Conservation (phyloP, 2,797 vertebrate genomes). For the Benthosema pterotum region DNA sequence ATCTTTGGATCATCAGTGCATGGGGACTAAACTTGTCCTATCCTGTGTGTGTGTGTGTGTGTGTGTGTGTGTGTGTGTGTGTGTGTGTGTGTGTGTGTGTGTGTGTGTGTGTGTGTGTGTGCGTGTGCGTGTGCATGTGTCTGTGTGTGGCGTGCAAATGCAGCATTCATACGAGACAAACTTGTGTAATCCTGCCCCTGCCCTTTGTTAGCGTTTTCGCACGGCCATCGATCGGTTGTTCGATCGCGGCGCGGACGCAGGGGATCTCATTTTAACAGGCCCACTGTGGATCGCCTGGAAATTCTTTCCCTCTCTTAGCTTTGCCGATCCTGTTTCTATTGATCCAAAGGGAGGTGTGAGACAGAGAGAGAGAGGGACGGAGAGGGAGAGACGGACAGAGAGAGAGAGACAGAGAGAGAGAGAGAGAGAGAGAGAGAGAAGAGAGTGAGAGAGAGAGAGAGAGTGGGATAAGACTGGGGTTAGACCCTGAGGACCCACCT, state of each 20-base stretch:
- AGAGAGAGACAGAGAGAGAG: no score
- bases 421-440: no score
- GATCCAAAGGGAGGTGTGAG: slow-evolving; percentile 49
- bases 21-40: no score
- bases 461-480: no score
- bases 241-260: not conserved
- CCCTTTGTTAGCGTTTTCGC: slow-evolving; percentile 20
- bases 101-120: slow-evolving; percentile 4
- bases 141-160: slow-evolving; percentile 5
- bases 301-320: slow-evolving; percentile 6
- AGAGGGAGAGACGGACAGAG: no score
- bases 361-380: not conserved
- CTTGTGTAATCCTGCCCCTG: slow-evolving; percentile 37
- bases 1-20: no score
- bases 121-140: not conserved
- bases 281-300: slow-evolving; percentile 13
- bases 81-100: not conserved
- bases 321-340: slow-evolving; percentile 58
- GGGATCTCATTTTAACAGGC: slow-evolving; percentile 12
- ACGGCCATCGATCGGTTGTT: no score
- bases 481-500: no score
- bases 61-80: not conserved
- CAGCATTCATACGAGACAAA: slow-evolving; percentile 5
- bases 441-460: no score
- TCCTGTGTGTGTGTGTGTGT: not conserved